phyloP scores from a whole-genome alignment of 2,797 vertebrate genomes.

The Cyclopterus lumpus region DNA sequence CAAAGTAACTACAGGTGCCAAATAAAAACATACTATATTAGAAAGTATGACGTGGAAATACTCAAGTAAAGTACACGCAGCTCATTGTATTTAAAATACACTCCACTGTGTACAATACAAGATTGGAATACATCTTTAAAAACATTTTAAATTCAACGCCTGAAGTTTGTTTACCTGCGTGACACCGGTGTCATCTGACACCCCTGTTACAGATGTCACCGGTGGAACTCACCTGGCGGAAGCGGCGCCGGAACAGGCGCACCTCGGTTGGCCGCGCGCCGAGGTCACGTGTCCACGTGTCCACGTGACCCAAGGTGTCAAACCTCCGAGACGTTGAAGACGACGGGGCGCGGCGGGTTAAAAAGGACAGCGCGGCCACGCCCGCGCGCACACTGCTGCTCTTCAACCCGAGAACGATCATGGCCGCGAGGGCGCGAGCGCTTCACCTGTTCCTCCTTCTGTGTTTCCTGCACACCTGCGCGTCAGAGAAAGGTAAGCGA shows the following conservation, averaged over 20 bases:
- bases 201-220: too few species aligned
- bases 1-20: not conserved
- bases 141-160: too few species aligned
- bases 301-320: slow-evolving; percentile 51
- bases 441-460: not conserved
- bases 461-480: not conserved
- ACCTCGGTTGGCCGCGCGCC: not conserved
- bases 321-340: not conserved
- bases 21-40: too few species aligned
- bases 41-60: not conserved
- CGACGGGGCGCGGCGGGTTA: not conserved
- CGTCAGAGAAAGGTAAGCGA: not conserved
- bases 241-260: not conserved
- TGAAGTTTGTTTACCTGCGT: not conserved
- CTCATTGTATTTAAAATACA: not conserved
- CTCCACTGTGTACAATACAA: not conserved
- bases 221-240: not conserved
- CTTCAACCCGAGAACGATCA: not conserved
- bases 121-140: too few species aligned
- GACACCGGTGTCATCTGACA: not conserved
- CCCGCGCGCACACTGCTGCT: not conserved
- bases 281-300: not conserved
- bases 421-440: not conserved
- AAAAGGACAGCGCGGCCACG: not conserved
- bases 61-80: too few species aligned